Evolutionary conservation across 1,140 invertebrate species (phyloP).

Genomic region (Heliconius melpomene): DNA sequence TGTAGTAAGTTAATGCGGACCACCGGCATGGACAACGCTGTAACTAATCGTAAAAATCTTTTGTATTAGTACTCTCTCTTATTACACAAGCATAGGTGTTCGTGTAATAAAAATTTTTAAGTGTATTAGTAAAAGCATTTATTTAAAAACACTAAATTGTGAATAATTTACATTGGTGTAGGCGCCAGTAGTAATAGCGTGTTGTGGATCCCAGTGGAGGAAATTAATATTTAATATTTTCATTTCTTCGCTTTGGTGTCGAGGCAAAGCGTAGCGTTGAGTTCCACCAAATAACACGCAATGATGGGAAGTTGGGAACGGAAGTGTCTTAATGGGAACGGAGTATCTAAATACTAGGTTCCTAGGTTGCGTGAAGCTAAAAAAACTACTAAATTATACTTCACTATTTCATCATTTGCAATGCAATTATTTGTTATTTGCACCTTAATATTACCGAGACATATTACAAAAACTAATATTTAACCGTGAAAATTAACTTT

Average conservation of each 20-base stretch:
- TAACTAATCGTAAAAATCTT: constrained; percentile 51
- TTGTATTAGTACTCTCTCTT: constrained; percentile 41
- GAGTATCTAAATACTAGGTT: no score
- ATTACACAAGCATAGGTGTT: constrained; percentile 24
- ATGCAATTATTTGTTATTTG: background rate
- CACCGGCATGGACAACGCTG: constrained; percentile 55
- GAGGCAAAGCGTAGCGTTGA: no score
- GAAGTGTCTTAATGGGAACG: background rate
- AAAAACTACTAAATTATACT: background rate
- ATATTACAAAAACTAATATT: background rate
- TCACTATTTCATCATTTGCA: background rate
- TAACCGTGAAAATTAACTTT: background rate
- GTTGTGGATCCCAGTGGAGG: no score
- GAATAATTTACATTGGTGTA: no score
- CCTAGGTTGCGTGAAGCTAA: no score
- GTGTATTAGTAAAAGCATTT: background rate
- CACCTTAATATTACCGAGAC: background rate
- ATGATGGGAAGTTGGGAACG: no score
- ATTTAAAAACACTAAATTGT: no score
- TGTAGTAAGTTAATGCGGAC: constrained; percentile 48
- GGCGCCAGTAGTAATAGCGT: no score
- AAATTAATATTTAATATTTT: no score
- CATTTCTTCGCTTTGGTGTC: no score
- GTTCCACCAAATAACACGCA: no score
- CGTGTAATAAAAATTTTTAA: background rate